A percentile compares a stretch with the other conserved stretches of the same genome.
Evolutionary conservation across 2,113 vertebrate genomes (phyloP).

Genomic region (Psittacula cyanocephala): DNA sequence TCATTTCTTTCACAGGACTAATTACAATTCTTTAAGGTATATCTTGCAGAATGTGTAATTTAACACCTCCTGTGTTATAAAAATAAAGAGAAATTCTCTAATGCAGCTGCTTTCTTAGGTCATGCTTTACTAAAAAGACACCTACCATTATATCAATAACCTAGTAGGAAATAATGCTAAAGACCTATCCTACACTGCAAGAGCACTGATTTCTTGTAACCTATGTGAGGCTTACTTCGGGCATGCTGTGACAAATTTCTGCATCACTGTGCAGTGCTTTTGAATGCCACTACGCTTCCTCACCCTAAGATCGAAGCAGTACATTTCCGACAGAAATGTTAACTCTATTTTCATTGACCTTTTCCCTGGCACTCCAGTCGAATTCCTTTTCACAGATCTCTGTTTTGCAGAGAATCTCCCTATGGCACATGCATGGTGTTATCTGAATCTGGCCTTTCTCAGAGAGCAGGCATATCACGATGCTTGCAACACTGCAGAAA

Average conservation of each 20-base stretch:
- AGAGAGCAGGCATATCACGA: not conserved
- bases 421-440: not conserved
- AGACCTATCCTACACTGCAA: not conserved
- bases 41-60: not conserved
- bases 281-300: not conserved
- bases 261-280: not conserved
- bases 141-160: not conserved
- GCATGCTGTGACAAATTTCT: not conserved
- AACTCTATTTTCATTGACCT: not conserved
- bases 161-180: not conserved
- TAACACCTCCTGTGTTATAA: not conserved
- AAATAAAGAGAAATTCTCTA: not conserved
- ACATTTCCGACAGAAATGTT: not conserved
- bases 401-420: not conserved
- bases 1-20: not conserved
- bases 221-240: not conserved
- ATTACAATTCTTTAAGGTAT: not conserved
- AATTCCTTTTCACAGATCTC: not conserved
- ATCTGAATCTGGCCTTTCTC: not conserved
- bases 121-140: not conserved
- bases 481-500: not conserved
- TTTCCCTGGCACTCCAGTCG: not conserved
- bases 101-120: not conserved
- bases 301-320: not conserved
- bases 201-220: not conserved